phyloP scores from a whole-genome alignment of 2,113 vertebrate genomes.

The Hoplias malabaricus region DNA sequence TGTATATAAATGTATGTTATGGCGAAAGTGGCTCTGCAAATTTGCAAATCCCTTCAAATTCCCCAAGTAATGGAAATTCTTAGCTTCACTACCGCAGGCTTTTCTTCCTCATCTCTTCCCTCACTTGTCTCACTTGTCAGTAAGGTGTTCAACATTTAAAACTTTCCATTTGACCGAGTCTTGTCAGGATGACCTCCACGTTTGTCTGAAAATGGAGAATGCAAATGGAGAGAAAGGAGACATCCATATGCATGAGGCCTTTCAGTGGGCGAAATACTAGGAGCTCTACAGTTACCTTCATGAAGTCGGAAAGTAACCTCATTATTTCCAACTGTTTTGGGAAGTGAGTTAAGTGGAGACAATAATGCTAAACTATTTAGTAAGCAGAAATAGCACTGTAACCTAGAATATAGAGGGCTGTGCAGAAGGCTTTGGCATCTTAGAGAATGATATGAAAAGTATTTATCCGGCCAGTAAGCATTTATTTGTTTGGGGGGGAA shows the following conservation, averaged over 20 bases:
- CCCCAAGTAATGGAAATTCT: conserved; percentile 2
- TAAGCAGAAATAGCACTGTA: neutral
- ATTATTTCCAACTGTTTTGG: neutral
- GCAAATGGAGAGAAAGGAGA: neutral
- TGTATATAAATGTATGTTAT: neutral
- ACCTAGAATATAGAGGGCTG: too few species aligned
- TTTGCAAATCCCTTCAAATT: conserved; percentile 3
- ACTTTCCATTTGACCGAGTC: neutral
- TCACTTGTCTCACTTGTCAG: neutral
- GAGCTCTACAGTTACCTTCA: neutral
- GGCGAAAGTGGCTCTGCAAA: neutral
- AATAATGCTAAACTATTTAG: neutral
- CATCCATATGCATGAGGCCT: neutral
- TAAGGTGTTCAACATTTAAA: neutral
- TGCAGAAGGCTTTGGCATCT: too few species aligned
- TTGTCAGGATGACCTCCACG: neutral
- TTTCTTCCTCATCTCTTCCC: neutral
- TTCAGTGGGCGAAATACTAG: neutral
- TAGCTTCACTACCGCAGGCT: neutral
- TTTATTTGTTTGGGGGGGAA: too few species aligned
- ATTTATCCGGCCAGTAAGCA: too few species aligned
- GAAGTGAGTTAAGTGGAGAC: neutral
- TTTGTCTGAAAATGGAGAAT: neutral
- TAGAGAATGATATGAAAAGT: too few species aligned
- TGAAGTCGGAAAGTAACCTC: neutral